These are phyloP conservation scores for Plebejus argus DNA, from an alignment of 2,888 invertebrate genomes.

Conservation along the genomic window DNA sequence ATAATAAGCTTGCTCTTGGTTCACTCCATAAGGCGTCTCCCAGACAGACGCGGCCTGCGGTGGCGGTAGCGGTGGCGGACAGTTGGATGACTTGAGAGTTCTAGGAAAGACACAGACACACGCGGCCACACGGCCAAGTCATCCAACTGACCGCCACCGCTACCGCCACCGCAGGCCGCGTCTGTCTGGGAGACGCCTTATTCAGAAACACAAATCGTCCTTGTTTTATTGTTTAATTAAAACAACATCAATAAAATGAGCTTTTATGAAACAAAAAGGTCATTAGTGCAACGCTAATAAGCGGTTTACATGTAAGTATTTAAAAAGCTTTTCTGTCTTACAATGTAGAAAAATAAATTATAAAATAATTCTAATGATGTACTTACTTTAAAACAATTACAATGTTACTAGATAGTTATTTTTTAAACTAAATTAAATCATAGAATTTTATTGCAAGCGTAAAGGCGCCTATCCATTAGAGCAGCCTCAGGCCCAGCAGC, in stretches of 20 bases:
- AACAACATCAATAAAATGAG: neutral
- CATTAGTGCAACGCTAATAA: neutral
- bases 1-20: slow-evolving; percentile 7
- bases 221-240: slow-evolving; percentile 1
- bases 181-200: too few relatives aligned
- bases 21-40: too few relatives aligned
- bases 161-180: too few relatives aligned
- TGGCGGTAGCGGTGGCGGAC: too few relatives aligned
- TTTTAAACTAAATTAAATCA: neutral
- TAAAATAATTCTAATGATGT: neutral
- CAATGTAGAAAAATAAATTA: neutral
- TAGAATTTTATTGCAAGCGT: neutral
- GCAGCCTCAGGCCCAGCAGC: too few relatives aligned
- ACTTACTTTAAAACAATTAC: neutral
- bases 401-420: neutral
- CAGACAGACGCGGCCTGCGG: too few relatives aligned
- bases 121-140: too few relatives aligned
- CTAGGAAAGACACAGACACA: too few relatives aligned
- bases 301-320: neutral
- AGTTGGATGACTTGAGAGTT: too few relatives aligned
- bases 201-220: neutral
- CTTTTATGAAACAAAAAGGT: neutral
- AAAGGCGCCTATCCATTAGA: too few relatives aligned
- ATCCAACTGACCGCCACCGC: too few relatives aligned
- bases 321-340: neutral